Base-by-base conservation (phyloP, 2,797 vertebrate species). In the Discoglossus pictus region DNA sequence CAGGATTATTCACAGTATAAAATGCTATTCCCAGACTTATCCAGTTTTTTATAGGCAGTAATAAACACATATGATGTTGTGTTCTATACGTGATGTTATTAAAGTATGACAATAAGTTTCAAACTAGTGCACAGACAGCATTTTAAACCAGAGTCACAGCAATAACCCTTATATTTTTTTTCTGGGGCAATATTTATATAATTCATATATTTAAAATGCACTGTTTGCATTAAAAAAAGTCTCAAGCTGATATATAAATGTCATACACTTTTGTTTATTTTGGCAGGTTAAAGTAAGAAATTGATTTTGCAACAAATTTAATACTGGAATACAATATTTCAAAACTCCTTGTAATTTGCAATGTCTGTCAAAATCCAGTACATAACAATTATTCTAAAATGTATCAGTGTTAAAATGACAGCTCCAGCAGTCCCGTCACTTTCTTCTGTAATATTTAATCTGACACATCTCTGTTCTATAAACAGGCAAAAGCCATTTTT, bases 1-100 rank as follows among this genome's bases (percentile, higher is more conserved):
- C 68, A 77, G 76, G 76, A 86, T 85, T 86, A 80, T 78, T 75
- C 80, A 83, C 47, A 36, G 72, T 75, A 73, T 76, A 77, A 86
- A 84, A 76, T 72, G 72, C 39, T 80, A 78, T 79, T 82, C 79
- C 75, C 77, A 80, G 76, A 77, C 68, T 82, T 78, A 78, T 69
- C 73, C 79, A 76, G 75, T 78, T 74, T 84, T 88, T 87, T 75
- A 74, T 67, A 77, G 75, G 71, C 78, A 67, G 53, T 73, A 72
- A 56, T 84, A 84, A 85, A 82, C 84, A 83, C 73, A 27, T 76
- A 73, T 27, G 61, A 67, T 60, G 65, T 63, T 80, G 58, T 70
- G 59, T 72, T 75, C 66, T 78, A 84, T 84, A 77, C 73, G 72
- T 59, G 73, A 83, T 73, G 74, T 77, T 80, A 80, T 76, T 73